Conservation (phyloP, 2,888 invertebrate genomes). For the Apamea crenata region DNA sequence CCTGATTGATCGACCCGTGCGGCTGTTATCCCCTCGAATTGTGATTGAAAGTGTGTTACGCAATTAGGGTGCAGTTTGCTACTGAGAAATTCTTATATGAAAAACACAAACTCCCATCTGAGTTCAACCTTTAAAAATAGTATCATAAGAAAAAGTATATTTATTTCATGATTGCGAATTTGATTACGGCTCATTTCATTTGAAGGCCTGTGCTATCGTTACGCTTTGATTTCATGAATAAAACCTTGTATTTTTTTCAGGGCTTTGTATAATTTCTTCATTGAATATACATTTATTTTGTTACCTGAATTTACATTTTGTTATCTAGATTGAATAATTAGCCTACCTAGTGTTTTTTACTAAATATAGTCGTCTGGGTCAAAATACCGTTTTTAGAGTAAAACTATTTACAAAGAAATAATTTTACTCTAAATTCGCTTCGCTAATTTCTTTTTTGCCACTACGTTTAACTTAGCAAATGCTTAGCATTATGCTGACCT, state of each 20-base stretch:
- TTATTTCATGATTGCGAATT: slow-evolving; percentile 67
- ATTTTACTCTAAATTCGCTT: no score
- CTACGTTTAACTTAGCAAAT: background rate
- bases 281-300: slow-evolving; percentile 52
- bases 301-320: slow-evolving; percentile 46
- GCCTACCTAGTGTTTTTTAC: slow-evolving; percentile 29
- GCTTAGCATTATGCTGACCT: no score
- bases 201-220: slow-evolving; percentile 32
- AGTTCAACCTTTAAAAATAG: slow-evolving; percentile 1
- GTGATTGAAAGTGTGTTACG: no score
- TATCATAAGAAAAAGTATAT: slow-evolving; percentile 65
- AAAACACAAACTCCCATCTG: background rate
- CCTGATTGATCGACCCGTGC: no score
- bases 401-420: background rate
- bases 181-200: slow-evolving; percentile 63
- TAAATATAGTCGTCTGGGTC: slow-evolving; percentile 4
- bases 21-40: no score
- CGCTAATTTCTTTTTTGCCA: background rate
- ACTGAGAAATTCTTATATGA: background rate
- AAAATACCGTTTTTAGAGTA: slow-evolving; percentile 3
- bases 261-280: slow-evolving; percentile 59
- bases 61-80: background rate
- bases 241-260: slow-evolving; percentile 38
- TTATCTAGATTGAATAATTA: slow-evolving; percentile 60
- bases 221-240: slow-evolving; percentile 52